Percentiles rank a stretch among this genome's conserved stretches.
These are phyloP conservation scores for Synergus itoensis DNA, from an alignment of 2,888 invertebrate genomes.

Conservation along the genomic window DNA sequence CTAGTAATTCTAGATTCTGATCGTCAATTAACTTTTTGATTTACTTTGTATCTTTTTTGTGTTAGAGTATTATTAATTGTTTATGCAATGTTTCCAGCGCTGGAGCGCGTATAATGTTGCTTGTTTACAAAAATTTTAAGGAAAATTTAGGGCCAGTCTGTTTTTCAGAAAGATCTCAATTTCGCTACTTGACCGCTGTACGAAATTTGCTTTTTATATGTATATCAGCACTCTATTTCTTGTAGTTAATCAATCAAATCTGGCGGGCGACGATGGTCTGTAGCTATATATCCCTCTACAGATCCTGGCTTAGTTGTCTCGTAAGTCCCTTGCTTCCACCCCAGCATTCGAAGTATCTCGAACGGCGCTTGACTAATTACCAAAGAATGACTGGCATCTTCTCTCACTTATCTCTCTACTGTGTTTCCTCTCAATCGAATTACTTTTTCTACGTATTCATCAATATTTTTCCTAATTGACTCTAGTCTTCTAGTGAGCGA, in stretches of 20 bases:
- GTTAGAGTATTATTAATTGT: too few relatives aligned
- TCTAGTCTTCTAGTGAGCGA: constrained; percentile 30
- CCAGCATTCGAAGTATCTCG: constrained; percentile 56
- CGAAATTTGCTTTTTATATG: too few relatives aligned
- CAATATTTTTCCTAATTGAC: constrained; percentile 57
- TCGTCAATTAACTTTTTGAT: too few relatives aligned
- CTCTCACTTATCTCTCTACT: constrained; percentile 73
- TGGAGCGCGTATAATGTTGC: too few relatives aligned
- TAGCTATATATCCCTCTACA: constrained; percentile 40
- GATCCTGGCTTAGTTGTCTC: constrained; percentile 55
- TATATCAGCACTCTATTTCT: constrained; percentile 19
- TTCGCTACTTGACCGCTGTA: too few relatives aligned
- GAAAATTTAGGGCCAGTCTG: too few relatives aligned
- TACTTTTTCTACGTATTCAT: constrained; percentile 73
- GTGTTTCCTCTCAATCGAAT: constrained; percentile 73
- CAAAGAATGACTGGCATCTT: constrained; percentile 76
- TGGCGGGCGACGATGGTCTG: constrained; percentile 47
- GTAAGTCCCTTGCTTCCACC: constrained; percentile 52
- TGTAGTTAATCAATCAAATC: constrained; percentile 54
- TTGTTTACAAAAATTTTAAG: too few relatives aligned
- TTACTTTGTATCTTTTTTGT: too few relatives aligned
- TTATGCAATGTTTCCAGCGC: too few relatives aligned
- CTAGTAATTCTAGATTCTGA: too few relatives aligned
- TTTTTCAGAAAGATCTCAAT: too few relatives aligned
- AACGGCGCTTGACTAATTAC: constrained; percentile 76